Conservation (phyloP, 2,797 vertebrate species). For the Cyclura pinguis region DNA sequence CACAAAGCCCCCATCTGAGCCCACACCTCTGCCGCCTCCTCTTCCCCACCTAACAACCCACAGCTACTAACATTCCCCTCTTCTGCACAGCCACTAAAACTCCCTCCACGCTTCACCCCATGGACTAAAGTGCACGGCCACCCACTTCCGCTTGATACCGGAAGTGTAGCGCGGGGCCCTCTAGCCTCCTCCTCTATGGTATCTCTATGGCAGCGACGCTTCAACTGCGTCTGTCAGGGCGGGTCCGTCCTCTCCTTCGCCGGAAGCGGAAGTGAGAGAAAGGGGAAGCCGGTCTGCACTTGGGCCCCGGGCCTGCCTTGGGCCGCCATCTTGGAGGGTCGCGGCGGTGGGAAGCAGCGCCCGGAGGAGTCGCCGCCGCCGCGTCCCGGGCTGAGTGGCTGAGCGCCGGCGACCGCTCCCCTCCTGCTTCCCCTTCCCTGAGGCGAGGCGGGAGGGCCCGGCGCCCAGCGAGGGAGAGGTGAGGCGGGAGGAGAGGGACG, state of each 20-base stretch:
- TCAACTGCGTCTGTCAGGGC: too few species aligned
- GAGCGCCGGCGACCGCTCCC: background rate
- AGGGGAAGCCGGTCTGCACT: constrained; percentile 8
- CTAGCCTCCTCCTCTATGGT: background rate
- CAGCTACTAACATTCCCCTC: too few species aligned
- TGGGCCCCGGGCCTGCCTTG: constrained; percentile 60
- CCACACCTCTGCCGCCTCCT: too few species aligned
- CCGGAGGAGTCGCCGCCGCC: background rate
- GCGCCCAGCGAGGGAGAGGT: background rate
- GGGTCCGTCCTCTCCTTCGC: background rate
- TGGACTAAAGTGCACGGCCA: too few species aligned
- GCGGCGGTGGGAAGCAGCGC: background rate
- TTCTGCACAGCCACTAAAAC: too few species aligned
- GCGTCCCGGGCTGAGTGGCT: background rate
- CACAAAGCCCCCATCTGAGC: too few species aligned
- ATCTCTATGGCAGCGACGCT: accelerated
- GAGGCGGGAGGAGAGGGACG: too few species aligned
- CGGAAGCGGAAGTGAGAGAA: background rate
- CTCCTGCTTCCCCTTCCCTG: constrained; percentile 61
- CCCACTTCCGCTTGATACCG: too few species aligned
- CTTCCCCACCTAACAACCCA: too few species aligned
- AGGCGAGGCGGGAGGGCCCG: too few species aligned
- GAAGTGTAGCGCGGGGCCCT: background rate
- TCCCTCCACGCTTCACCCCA: too few species aligned
- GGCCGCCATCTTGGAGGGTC: constrained; percentile 70